phyloP scores from a whole-genome alignment of 2,888 invertebrate species.

The Idaea biselata region DNA sequence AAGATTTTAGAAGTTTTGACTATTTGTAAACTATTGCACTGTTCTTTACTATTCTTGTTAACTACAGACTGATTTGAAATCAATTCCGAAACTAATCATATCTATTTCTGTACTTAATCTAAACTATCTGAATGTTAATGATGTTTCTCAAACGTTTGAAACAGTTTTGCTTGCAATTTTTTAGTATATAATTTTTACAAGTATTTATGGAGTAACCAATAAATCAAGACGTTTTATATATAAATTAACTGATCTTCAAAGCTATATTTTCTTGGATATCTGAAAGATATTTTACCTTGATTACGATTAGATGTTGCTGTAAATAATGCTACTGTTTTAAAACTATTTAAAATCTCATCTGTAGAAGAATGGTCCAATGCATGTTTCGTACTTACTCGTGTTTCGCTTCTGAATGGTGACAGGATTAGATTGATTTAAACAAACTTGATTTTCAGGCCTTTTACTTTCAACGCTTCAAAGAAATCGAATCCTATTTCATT shows the following conservation, averaged over 20 bases:
- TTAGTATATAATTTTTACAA: neutral
- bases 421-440: slow-evolving; percentile 14
- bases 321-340: slow-evolving; percentile 33
- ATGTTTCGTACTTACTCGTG: slow-evolving; percentile 35
- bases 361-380: slow-evolving; percentile 47
- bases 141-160: neutral
- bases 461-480: neutral
- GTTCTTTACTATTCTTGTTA: slow-evolving; percentile 21
- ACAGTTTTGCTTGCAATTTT: slow-evolving; percentile 8
- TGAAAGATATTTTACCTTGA: slow-evolving; percentile 10
- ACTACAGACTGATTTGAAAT: slow-evolving; percentile 48
- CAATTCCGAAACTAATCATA: slow-evolving; percentile 53
- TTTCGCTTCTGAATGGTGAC: slow-evolving; percentile 11
- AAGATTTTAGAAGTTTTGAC: slow-evolving; percentile 23
- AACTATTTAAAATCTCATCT: slow-evolving; percentile 39
- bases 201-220: slow-evolving; percentile 1
- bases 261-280: slow-evolving; percentile 1
- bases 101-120: slow-evolving; percentile 23
- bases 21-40: slow-evolving; percentile 26
- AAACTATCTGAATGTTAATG: neutral
- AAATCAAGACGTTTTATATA: slow-evolving; percentile 1
- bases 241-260: neutral
- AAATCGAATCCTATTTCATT: too few species aligned
- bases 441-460: neutral
- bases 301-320: slow-evolving; percentile 42